These are phyloP conservation scores for Todiramphus saurophagus DNA, from an alignment of 2,113 vertebrate species.

Conservation along the genomic window DNA sequence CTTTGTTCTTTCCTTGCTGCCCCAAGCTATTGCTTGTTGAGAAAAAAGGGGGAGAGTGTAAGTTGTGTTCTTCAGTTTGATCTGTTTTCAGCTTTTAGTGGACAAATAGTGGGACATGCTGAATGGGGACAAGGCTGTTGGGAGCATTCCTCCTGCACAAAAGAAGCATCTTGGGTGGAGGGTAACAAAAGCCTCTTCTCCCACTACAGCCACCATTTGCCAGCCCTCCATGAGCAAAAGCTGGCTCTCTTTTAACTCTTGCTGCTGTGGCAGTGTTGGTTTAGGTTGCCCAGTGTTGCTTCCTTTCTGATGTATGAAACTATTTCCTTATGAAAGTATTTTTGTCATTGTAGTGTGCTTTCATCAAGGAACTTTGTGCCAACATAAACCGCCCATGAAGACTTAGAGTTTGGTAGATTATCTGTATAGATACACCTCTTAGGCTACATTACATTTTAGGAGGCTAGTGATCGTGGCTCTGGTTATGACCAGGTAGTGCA, in stretches of 20 bases:
- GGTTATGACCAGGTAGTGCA: not conserved
- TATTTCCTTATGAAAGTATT: not conserved
- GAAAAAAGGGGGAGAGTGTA: not conserved
- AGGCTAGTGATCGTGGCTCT: not conserved
- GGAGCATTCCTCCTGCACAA: not conserved
- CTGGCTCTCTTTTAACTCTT: not conserved
- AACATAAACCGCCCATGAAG: not conserved
- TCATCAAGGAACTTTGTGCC: not conserved
- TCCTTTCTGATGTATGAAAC: not conserved
- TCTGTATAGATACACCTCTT: not conserved
- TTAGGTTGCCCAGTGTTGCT: not conserved
- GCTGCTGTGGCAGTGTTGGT: not conserved
- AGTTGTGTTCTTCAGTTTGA: not conserved
- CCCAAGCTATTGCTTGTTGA: not conserved
- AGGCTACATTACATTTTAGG: not conserved
- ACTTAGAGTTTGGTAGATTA: not conserved
- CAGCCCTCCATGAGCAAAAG: not conserved
- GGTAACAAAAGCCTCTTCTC: not conserved
- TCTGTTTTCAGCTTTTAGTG: not conserved
- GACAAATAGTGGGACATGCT: not conserved
- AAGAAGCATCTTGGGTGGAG: not conserved
- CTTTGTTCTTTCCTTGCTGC: not conserved
- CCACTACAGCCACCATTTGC: not conserved
- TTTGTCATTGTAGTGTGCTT: not conserved
- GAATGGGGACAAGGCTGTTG: not conserved